Base-by-base conservation (phyloP, 2,797 vertebrate species). In the Natrix natrix region DNA sequence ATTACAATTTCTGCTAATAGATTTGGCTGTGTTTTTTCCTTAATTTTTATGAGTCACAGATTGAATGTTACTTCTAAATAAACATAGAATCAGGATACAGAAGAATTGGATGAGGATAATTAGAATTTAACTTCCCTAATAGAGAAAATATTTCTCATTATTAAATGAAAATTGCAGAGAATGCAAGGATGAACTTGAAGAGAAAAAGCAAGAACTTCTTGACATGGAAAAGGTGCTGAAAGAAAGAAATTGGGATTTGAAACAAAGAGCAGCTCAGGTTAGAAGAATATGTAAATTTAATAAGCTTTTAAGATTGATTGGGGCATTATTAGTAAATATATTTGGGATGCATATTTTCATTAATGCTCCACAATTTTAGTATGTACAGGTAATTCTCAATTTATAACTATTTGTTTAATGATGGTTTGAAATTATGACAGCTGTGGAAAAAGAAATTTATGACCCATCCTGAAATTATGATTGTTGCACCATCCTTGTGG, bases 211-310 rank as follows among this genome's bases (percentile, higher is more conserved):
- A 59, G 98, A 99, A 95, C 97, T 99, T 78, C 96, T 99, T 95
- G 98, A 98, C 96, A 97, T 99, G 98, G 98, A 99, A 96, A 98
- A 96, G 90, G 98, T 98, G 5, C 95, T 99, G 93, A 99, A 99
- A 96, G 99, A 99, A 94, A 98, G 99, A 96, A 99, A 99, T 92
- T 99, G 98, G 98, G 99, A 99, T 96, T 98, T 99, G 93, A 99
- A 99, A 93, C 98, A 99, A 96, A 98, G 99, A 98, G 98, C 98
- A 91, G 97, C 98, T 96, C 98, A 99, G 98, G 99, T 99, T 90
- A 93, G 96, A 92, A 55, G 8, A 1, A 0, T 26, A 89, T 86
- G 5, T 74, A 91, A 92, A 22, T 90, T 12, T 66, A 63, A 63
- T 13, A 92, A 52, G 8, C 28, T 26, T 8, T 69, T 20, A 60